Evolutionary conservation across 2,797 vertebrate species (phyloP).

Genomic region (Numenius phaeopus): DNA sequence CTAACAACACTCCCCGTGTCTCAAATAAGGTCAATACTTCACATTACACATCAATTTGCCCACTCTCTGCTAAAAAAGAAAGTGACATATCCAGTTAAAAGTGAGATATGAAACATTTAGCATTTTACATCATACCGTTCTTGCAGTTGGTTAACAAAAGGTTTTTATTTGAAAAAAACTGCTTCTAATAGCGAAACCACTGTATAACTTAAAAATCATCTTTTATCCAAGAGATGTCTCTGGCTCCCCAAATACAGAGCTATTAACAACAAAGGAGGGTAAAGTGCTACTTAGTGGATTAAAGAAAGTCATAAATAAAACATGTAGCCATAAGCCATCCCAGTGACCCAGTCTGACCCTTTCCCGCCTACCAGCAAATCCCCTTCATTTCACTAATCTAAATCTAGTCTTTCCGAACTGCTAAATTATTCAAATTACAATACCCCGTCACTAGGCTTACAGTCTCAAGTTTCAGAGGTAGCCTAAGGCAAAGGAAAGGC

Average conservation of each 20-base stretch:
- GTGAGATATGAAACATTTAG: accelerated
- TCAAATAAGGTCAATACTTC: not conserved
- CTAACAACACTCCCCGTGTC: not conserved
- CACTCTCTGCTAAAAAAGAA: not conserved
- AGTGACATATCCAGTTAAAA: not conserved
- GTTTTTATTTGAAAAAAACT: not conserved
- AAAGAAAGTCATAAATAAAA: slow-evolving; percentile 45
- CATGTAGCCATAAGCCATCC: not conserved
- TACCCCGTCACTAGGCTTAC: not conserved
- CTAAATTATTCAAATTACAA: slow-evolving; percentile 2
- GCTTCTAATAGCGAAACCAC: slow-evolving; percentile 29
- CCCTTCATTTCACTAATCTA: not conserved
- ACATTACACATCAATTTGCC: not conserved
- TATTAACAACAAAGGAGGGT: not conserved
- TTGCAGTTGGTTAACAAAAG: not conserved
- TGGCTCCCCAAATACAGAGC: not conserved
- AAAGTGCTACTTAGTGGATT: slow-evolving; percentile 16
- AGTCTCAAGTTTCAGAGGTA: not conserved
- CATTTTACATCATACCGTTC: not conserved
- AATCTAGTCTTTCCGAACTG: not conserved
- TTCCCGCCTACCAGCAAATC: not conserved
- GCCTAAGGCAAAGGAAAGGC: not conserved
- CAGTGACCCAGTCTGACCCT: not conserved
- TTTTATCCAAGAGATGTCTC: not conserved
- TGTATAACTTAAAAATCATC: not conserved